Evolutionary conservation across 2,113 vertebrate genomes (phyloP).

Genomic region (Leptodactylus fuscus): DNA sequence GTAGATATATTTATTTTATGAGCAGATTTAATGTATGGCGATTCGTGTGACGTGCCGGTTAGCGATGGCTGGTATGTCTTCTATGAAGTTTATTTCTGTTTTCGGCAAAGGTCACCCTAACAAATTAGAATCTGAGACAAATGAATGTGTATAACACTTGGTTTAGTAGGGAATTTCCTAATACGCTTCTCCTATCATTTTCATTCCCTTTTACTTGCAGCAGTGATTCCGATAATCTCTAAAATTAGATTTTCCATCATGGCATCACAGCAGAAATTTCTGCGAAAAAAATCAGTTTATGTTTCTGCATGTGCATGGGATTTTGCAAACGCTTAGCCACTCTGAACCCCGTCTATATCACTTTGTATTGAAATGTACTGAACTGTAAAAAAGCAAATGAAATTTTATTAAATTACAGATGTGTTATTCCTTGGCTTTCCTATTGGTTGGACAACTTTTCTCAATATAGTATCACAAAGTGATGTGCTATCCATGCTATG

Average conservation of each 20-base stretch:
- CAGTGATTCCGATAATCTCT: neutral
- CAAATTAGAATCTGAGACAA: neutral
- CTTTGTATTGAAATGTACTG: too few relatives aligned
- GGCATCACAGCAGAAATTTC: neutral
- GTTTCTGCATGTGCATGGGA: too few relatives aligned
- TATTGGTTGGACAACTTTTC: too few relatives aligned
- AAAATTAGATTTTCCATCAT: neutral
- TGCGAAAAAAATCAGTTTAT: too few relatives aligned
- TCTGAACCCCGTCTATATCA: too few relatives aligned
- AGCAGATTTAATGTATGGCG: neutral
- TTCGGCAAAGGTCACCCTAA: neutral
- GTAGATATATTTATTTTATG: conserved; percentile 21
- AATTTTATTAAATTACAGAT: too few relatives aligned
- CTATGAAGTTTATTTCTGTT: neutral
- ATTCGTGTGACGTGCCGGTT: neutral
- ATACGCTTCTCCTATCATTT: neutral
- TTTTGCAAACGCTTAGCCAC: too few relatives aligned
- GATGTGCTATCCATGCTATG: too few relatives aligned
- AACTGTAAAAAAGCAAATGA: too few relatives aligned
- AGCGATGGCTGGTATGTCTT: neutral
- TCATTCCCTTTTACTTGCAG: neutral
- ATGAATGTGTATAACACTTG: neutral
- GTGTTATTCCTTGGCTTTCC: too few relatives aligned
- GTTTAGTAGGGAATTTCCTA: neutral
- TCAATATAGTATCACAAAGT: too few relatives aligned